Percentiles rank a stretch among this genome's conserved stretches.
Conservation (phyloP, 2,113 vertebrate species). For the Eupsittula cactorum region DNA sequence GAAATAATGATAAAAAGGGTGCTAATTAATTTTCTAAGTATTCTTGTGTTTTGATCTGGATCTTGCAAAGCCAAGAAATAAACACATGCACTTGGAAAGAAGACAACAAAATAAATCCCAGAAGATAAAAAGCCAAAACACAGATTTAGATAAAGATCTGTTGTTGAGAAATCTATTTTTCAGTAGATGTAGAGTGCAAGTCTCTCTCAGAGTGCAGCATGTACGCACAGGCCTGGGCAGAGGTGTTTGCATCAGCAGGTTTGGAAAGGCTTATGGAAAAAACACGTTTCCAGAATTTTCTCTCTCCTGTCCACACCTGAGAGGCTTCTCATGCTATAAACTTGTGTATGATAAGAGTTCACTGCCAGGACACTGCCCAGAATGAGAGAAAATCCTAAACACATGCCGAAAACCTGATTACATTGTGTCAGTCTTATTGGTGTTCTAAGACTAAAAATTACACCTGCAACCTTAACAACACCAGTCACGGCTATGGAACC, state of each 20-base stretch:
- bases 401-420: neutral
- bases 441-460: neutral
- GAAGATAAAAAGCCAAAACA: neutral
- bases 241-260: neutral
- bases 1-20: neutral
- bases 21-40: neutral
- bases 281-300: neutral
- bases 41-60: neutral
- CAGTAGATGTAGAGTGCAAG: neutral
- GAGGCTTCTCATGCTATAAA: neutral
- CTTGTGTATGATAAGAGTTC: neutral
- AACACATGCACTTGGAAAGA: neutral
- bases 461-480: neutral
- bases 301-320: neutral
- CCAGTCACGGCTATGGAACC: neutral
- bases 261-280: neutral
- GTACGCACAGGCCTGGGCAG: neutral
- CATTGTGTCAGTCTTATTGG: neutral
- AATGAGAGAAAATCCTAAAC: neutral
- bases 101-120: neutral
- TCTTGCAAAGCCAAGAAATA: neutral
- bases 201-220: neutral
- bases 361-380: neutral
- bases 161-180: neutral
- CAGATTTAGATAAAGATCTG: neutral